phyloP scores from a whole-genome alignment of 2,113 vertebrate species.

The Oriolus oriolus region DNA sequence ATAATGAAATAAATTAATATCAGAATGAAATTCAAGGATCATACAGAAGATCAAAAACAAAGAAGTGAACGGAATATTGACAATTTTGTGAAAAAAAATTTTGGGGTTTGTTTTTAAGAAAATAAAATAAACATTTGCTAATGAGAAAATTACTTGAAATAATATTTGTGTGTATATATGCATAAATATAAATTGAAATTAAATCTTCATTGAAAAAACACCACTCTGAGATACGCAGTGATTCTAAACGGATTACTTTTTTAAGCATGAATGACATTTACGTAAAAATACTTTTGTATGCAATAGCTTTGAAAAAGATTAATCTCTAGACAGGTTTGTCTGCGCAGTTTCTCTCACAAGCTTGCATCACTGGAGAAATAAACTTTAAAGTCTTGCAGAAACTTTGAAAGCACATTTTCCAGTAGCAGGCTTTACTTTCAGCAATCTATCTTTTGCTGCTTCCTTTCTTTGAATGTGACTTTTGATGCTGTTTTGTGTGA shows the following conservation, averaged over 20 bases:
- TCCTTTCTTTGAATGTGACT: slow-evolving; percentile 51
- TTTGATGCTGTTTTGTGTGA: slow-evolving; percentile 56
- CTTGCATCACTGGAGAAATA: background rate
- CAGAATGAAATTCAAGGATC: background rate
- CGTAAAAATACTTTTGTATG: background rate
- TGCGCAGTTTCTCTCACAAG: background rate
- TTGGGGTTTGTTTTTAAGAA: background rate
- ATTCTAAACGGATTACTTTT: background rate
- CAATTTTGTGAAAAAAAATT: background rate
- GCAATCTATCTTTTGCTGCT: slow-evolving; percentile 46
- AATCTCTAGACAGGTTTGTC: slow-evolving; percentile 6
- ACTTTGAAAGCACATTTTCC: slow-evolving; percentile 47
- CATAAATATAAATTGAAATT: background rate
- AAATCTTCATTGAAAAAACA: background rate
- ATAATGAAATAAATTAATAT: slow-evolving; percentile 19
- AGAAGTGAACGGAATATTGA: background rate
- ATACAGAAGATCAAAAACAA: background rate
- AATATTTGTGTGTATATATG: background rate
- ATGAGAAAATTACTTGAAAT: background rate
- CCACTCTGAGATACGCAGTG: background rate
- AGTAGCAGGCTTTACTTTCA: slow-evolving; percentile 45
- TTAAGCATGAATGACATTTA: background rate
- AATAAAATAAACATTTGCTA: background rate
- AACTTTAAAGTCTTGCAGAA: slow-evolving; percentile 9
- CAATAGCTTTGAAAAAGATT: background rate